These are phyloP conservation scores for Elgonia sp. DNA, from an alignment of 2,888 invertebrate species.

Conservation along the genomic window DNA sequence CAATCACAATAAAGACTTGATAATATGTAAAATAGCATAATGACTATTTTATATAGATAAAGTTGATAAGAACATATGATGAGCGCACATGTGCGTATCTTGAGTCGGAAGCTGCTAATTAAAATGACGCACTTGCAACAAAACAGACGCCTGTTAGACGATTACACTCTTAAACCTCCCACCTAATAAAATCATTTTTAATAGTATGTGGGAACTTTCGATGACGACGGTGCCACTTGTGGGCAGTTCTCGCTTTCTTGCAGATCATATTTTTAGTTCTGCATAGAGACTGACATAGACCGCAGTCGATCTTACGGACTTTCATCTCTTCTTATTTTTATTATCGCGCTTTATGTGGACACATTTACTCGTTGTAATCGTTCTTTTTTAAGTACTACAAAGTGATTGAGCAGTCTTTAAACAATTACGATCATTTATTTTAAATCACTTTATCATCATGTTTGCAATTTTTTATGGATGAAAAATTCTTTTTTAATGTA, in stretches of 20 bases:
- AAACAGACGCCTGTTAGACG: slow-evolving; percentile 43
- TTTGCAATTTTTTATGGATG: no score
- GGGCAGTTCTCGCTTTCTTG: slow-evolving; percentile 36
- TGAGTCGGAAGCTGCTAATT: neutral
- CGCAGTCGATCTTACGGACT: slow-evolving; percentile 7
- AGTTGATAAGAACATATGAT: no score
- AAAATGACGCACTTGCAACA: neutral
- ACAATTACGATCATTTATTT: no score
- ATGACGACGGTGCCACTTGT: slow-evolving; percentile 44
- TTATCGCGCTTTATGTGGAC: slow-evolving; percentile 1
- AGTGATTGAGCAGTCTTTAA: neutral
- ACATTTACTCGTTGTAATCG: no score
- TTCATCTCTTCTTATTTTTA: neutral
- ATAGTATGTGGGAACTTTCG: slow-evolving; percentile 60
- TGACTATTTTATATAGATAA: no score
- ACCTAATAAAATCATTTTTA: slow-evolving; percentile 51
- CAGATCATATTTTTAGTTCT: slow-evolving; percentile 51
- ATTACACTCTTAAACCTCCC: slow-evolving; percentile 46
- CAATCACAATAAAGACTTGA: no score
- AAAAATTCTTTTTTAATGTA: no score
- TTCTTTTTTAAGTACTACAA: neutral
- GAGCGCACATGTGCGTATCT: neutral
- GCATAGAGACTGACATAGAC: slow-evolving; percentile 21
- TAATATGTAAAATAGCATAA: no score
- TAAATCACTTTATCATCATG: no score